Conservation (phyloP, 2,113 vertebrate genomes). For the Petroica traversi region DNA sequence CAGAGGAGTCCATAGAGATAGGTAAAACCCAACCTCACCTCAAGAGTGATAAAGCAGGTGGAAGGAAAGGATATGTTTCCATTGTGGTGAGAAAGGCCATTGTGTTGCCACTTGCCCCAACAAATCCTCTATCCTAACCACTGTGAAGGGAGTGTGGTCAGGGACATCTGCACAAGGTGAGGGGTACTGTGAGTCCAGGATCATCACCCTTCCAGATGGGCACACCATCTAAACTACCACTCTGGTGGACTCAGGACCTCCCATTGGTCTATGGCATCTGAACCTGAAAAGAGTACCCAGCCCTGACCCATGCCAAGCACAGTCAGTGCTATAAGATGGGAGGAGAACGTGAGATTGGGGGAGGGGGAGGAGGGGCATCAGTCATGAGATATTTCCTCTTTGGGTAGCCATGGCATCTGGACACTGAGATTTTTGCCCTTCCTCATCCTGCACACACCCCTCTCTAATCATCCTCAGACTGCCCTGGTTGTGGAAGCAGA, state of each 20-base stretch:
- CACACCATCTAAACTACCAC: neutral
- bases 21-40: neutral
- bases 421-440: neutral
- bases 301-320: neutral
- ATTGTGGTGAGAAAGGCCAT: neutral
- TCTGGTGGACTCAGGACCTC: neutral
- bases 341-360: neutral
- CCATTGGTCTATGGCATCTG: neutral
- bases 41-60: neutral
- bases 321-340: neutral
- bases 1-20: neutral
- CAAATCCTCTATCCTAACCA: neutral
- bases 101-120: neutral
- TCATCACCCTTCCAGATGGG: neutral
- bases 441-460: neutral
- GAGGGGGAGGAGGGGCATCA: neutral
- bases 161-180: neutral
- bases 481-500: neutral
- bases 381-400: neutral
- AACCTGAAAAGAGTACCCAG: neutral
- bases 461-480: neutral
- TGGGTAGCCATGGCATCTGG: neutral
- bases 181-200: neutral
- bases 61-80: neutral
- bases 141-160: neutral